phyloP scores from a whole-genome alignment of 2,113 vertebrate species.

The Pseudorhombus dupliciocellatus region DNA sequence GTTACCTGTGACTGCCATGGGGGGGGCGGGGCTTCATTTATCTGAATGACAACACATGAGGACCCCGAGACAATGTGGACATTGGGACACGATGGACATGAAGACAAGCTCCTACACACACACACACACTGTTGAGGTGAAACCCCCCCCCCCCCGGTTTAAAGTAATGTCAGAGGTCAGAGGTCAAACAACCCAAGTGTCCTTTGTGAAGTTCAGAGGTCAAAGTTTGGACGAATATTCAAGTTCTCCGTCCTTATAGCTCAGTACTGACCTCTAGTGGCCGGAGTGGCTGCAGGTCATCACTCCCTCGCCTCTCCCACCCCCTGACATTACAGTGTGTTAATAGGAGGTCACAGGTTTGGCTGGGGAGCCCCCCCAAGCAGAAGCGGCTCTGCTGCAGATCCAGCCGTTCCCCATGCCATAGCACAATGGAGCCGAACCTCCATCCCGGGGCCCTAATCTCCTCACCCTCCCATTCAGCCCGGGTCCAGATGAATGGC shows the following conservation, averaged over 20 bases:
- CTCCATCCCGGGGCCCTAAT: slow-evolving; percentile 54
- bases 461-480: slow-evolving; percentile 15
- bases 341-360: slow-evolving; percentile 7
- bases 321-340: too few relatives aligned
- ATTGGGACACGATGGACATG: not conserved
- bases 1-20: not conserved
- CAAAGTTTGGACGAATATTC: not conserved
- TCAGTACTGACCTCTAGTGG: slow-evolving; percentile 71
- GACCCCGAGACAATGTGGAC: not conserved
- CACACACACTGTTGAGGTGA: too few relatives aligned
- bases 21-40: not conserved
- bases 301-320: too few relatives aligned
- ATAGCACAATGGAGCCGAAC: slow-evolving; percentile 49
- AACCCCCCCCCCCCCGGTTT: too few relatives aligned
- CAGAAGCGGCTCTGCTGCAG: slow-evolving; percentile 59
- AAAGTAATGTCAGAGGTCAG: not conserved
- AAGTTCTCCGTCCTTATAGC: slow-evolving; percentile 9
- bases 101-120: not conserved
- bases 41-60: not conserved
- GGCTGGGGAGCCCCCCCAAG: slow-evolving; percentile 28
- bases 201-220: slow-evolving; percentile 50
- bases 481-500: not conserved
- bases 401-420: slow-evolving; percentile 48
- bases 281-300: not conserved
- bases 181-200: not conserved